Evolutionary conservation across 1,140 invertebrate genomes (phyloP).

Genomic region (Trialeurodes vaporariorum): DNA sequence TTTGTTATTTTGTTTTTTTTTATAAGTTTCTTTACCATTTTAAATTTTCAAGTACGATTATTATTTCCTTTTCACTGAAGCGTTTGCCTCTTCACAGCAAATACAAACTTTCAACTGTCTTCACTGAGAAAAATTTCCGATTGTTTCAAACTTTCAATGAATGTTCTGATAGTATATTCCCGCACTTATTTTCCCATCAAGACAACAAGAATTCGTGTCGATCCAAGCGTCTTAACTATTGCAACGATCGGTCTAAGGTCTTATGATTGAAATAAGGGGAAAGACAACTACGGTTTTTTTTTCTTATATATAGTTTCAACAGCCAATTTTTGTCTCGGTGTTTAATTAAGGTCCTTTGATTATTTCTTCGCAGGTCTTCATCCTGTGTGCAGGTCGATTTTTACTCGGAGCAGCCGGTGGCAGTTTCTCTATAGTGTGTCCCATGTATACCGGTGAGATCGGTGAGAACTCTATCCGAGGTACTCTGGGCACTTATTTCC

Average conservation of each 20-base stretch:
- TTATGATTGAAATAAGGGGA: not conserved
- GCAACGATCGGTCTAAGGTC: not conserved
- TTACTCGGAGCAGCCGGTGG: constrained; percentile 60
- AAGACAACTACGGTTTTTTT: not conserved
- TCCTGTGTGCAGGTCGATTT: constrained; percentile 59
- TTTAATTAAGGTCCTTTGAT: constrained; percentile 23
- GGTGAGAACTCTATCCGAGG: constrained; percentile 65
- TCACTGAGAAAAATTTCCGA: constrained; percentile 3
- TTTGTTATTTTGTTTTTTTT: too few species aligned
- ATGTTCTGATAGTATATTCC: too few species aligned
- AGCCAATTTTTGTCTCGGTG: constrained; percentile 29
- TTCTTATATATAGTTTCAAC: too few species aligned
- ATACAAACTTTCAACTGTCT: not conserved
- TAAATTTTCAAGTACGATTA: too few species aligned
- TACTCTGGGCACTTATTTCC: constrained; percentile 37
- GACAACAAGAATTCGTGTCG: too few species aligned
- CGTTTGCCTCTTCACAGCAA: too few species aligned
- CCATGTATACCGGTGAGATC: constrained; percentile 72
- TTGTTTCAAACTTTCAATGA: not conserved
- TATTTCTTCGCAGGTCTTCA: constrained; percentile 34
- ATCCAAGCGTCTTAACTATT: not conserved
- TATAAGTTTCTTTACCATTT: too few species aligned
- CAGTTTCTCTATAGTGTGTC: constrained; percentile 59
- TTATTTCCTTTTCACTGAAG: too few species aligned
- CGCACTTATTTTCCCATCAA: too few species aligned